These are phyloP conservation scores for Pardalotus punctatus DNA, from an alignment of 2,113 vertebrate genomes.

Conservation along the genomic window DNA sequence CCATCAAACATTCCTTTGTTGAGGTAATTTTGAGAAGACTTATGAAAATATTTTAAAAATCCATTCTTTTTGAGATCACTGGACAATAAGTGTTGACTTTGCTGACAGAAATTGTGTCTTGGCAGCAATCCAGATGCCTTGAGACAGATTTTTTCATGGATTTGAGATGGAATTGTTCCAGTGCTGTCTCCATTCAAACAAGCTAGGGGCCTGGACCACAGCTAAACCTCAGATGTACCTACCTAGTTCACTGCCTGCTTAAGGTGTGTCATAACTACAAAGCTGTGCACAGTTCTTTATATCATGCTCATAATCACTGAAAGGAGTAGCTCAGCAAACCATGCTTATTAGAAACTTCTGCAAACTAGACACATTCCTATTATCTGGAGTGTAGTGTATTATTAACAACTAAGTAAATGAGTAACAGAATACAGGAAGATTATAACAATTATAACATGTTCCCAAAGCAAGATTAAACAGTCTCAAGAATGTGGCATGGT, in stretches of 20 bases:
- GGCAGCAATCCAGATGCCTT: not conserved
- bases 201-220: not conserved
- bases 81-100: not conserved
- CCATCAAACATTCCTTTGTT: not conserved
- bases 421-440: not conserved
- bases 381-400: not conserved
- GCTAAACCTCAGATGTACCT: not conserved
- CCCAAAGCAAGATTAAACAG: not conserved
- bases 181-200: not conserved
- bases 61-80: not conserved
- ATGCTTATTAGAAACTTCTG: not conserved
- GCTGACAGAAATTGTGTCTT: not conserved
- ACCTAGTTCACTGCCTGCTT: not conserved
- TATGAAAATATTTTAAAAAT: not conserved
- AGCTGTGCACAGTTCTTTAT: not conserved
- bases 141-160: not conserved
- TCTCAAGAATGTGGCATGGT: not conserved
- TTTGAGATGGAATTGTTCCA: not conserved
- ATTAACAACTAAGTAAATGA: not conserved
- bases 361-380: not conserved
- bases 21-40: not conserved
- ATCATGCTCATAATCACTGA: not conserved
- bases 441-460: not conserved
- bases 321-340: not conserved
- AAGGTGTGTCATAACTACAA: not conserved